Evolutionary conservation across 1,140 invertebrate genomes (phyloP), one percentile per base, ranked within the genome.

Genomic region (Leptopilina boulardi): DNA sequence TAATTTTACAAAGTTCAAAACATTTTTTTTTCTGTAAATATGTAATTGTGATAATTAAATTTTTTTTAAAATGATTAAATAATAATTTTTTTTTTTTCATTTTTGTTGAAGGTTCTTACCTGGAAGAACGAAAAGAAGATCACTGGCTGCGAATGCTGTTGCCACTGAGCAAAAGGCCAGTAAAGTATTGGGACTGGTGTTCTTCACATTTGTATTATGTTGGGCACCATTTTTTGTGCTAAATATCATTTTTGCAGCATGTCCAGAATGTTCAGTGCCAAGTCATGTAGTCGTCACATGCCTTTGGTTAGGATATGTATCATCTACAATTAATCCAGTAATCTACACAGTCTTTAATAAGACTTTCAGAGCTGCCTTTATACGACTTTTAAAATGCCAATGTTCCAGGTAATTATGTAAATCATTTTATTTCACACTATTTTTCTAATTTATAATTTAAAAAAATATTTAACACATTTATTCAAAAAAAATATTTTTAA

Each of bases 261-360:
- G 95, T 85, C 94, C 94, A 0, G 88, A 87, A 19, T 95, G 95
- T 85, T 87, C 93, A 70, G 94, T 96, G 18, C 94, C 95, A 34
- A 93, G 92, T 15, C 93, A 94, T 83, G 92, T 96, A 19, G 95
- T 96, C 38, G 93, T 95, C 80, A 94, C 95, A 23, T 95, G 95
- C 75, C 91, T 96, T 0, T 98, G 97, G 97, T 89, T 98, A 70
- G 97, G 97, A 59, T 98, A 97, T 90, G 94, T 96, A 44, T 97
- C 96, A 18, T 97, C 96, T 1, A 97, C 95, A 26, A 96, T 96
- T 84, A 96, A 96, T 87, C 95, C 95, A 1, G 94, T 96, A 76
- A 96, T 97, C 84, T 98, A 98, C 89, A 98, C 97, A 0, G 93
- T 97, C 26, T 98, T 98, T 92, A 98, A 98, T 88, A 93, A 93